Base-by-base conservation (phyloP, 1,140 invertebrate genomes). In the Ceratina australensis region DNA sequence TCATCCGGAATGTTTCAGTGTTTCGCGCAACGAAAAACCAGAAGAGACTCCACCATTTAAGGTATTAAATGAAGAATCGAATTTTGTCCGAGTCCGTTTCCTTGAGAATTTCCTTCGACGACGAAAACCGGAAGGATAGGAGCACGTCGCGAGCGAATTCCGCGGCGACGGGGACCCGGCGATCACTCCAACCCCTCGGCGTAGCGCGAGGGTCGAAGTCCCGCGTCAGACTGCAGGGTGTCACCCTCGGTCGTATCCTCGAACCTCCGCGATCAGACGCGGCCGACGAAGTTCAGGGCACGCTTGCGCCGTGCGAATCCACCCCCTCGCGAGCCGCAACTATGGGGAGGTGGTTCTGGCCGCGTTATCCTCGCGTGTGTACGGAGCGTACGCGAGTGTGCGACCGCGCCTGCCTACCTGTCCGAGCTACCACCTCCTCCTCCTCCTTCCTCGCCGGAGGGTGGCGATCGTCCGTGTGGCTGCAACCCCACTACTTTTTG, bases 151-250 rank as follows among this genome's bases (percentile, higher is more conserved):
- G 65, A 50, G 52, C 26, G 33, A 20, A 15, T 16, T 49, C 47
- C 60, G 49, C 54, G 56, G 28, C n/a, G 22, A 18, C 63, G 12
- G 42, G 15, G 24, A 15, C 49, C 13, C 8, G 47, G 63, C 66
- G 72, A 66, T 56, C 61, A 24, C 57, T 65, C 50, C 52, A 73
- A 57, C 68, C 73, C 77, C 59, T 54, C 33, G 56, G 65, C 68
- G 72, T 79, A 71, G 60, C 88, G 81, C 85, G 87, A 81, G 83
- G 86, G 81, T 85, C 82, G 80, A 83, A 89, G 86, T 89, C 89
- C 89, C 90, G 90, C 89, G 89, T 87, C 86, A 86, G 90, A 92
- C 91, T 92, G 90, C 91, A 91, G 91, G 90, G 90, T 92, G 91
- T 92, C 90, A 92, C 89, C 91, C 89, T 90, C 84, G 79, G 81